Conservation (phyloP, 2,888 invertebrate genomes). For the Drosophila setosimentum region DNA sequence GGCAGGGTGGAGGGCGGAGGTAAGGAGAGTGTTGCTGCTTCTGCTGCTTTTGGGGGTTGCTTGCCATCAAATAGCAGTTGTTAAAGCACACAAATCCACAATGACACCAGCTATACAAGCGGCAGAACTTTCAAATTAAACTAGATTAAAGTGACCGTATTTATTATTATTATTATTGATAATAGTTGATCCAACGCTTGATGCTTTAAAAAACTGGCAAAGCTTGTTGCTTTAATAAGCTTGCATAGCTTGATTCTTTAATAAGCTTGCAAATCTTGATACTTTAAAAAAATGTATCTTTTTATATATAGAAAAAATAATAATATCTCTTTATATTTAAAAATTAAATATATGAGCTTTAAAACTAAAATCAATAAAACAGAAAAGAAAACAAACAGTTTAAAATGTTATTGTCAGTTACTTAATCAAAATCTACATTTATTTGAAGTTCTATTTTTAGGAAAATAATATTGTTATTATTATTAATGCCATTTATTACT, state of each 20-base stretch:
- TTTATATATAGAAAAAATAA: too few relatives aligned
- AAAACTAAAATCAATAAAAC: not conserved
- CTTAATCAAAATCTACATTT: not conserved
- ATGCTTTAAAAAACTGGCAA: not conserved
- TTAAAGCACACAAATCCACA: slow-evolving; percentile 15
- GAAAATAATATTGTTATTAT: not conserved
- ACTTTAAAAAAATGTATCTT: too few relatives aligned
- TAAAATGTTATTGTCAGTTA: not conserved
- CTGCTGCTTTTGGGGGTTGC: slow-evolving; percentile 51
- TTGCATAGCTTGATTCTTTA: too few relatives aligned
- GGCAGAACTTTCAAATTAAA: not conserved
- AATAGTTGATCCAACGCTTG: not conserved
- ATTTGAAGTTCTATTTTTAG: not conserved
- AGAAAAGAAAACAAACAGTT: not conserved
- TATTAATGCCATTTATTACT: not conserved
- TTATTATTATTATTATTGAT: not conserved
- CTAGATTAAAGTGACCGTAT: not conserved
- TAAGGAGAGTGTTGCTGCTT: slow-evolving; percentile 6
- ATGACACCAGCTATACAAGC: slow-evolving; percentile 36
- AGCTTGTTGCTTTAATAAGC: not conserved
- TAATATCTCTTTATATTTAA: too few relatives aligned
- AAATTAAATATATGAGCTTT: too few relatives aligned
- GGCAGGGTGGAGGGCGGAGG: not conserved
- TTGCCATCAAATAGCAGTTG: slow-evolving; percentile 27
- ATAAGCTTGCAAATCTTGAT: too few relatives aligned